A percentile compares a stretch with the other conserved stretches of the same genome.
These are phyloP conservation scores for Cephus spinipes DNA, from an alignment of 2,888 invertebrate species.

Conservation along the genomic window DNA sequence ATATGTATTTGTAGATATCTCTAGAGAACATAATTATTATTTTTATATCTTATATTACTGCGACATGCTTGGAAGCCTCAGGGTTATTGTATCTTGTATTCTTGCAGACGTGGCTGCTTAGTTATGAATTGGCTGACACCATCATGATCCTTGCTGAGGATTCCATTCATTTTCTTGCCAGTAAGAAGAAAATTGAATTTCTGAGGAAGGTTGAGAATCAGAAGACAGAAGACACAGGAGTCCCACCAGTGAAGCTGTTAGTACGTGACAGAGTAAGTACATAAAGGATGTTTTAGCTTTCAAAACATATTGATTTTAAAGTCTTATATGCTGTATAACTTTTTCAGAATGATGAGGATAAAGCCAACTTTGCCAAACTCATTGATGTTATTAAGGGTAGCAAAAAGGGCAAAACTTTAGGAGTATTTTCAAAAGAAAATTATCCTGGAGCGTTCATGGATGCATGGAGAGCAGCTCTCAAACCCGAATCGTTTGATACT, in stretches of 20 bases:
- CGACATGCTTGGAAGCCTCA: not conserved
- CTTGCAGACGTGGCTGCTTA: conserved; percentile 91
- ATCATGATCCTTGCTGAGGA: conserved; percentile 91
- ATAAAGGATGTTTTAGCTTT: not conserved
- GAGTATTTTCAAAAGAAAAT: conserved; percentile 93
- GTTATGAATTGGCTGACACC: conserved; percentile 96
- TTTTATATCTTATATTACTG: not conserved
- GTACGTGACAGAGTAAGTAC: conserved; percentile 87
- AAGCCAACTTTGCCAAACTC: conserved; percentile 77
- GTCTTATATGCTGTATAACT: not conserved
- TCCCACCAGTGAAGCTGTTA: conserved; percentile 88
- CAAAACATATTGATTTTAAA: not conserved
- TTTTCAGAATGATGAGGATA: conserved; percentile 86
- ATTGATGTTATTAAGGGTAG: conserved; percentile 88
- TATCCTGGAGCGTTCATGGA: conserved; percentile 95
- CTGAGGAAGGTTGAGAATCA: conserved; percentile 87
- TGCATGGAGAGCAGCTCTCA: conserved; percentile 85
- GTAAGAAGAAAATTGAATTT: conserved; percentile 98
- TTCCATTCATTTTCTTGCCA: conserved; percentile 89
- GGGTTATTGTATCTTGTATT: not conserved
- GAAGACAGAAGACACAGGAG: conserved; percentile 80
- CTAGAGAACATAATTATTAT: not conserved
- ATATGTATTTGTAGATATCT: not conserved
- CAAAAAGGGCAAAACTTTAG: conserved; percentile 88
- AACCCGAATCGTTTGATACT: conserved; percentile 83